Evolutionary conservation across 2,113 vertebrate species (phyloP).

Genomic region (Eulemur macaco): DNA sequence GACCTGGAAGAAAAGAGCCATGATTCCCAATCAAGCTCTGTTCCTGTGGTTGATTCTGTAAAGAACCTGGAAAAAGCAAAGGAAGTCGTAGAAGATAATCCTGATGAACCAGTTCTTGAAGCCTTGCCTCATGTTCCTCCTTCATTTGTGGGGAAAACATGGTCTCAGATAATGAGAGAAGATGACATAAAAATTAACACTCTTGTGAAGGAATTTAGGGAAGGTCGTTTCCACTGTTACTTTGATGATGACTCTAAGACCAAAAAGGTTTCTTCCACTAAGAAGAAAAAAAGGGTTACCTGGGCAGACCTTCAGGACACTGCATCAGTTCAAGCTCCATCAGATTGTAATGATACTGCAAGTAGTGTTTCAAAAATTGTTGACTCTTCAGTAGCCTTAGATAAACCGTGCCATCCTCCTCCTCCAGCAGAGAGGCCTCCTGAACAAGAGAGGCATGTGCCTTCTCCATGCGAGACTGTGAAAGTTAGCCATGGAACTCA

Average conservation of each 20-base stretch:
- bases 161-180: constrained; percentile 91
- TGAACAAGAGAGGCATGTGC: constrained; percentile 81
- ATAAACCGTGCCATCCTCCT: constrained; percentile 63
- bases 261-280: constrained; percentile 60
- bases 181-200: constrained; percentile 90
- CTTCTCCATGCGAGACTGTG: constrained; percentile 91
- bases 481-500: constrained; percentile 93
- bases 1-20: constrained; percentile 86
- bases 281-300: constrained; percentile 20
- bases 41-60: constrained; percentile 77
- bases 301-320: constrained; percentile 37
- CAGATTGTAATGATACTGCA: constrained; percentile 76
- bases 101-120: constrained; percentile 86
- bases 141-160: constrained; percentile 92
- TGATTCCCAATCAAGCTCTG: constrained; percentile 80
- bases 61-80: constrained; percentile 57
- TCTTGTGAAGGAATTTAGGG: constrained; percentile 90
- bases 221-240: constrained; percentile 88
- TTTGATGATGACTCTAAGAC: constrained; percentile 88
- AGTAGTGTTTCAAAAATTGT: constrained; percentile 70
- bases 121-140: constrained; percentile 89
- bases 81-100: constrained; percentile 44
- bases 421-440: constrained; percentile 51
- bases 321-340: constrained; percentile 70
- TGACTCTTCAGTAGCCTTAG: constrained; percentile 70